A percentile compares a stretch with the other conserved stretches of the same genome.
phyloP scores from a whole-genome alignment of 2,888 invertebrate species.

The Trissonchulus latispiculum region DNA sequence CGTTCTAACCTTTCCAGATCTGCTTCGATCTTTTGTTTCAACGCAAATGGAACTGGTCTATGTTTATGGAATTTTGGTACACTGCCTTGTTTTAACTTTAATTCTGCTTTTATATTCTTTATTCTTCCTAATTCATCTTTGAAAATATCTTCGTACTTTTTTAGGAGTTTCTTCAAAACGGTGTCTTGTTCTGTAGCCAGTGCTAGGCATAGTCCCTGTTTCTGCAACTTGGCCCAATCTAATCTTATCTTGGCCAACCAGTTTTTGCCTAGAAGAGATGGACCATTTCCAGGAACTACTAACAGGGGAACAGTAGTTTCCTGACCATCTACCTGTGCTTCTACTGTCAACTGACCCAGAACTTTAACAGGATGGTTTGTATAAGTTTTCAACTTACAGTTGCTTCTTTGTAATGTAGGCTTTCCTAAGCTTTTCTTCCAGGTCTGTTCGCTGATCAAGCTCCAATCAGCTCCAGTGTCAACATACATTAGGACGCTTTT shows the following conservation, averaged over 20 bases:
- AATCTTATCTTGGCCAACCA: not conserved
- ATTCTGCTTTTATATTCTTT: not conserved
- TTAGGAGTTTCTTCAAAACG: not conserved
- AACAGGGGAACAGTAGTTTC: not conserved
- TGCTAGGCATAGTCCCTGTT: too few species aligned
- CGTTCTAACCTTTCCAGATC: not conserved
- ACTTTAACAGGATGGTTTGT: not conserved
- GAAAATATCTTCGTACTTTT: not conserved
- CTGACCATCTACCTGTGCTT: not conserved
- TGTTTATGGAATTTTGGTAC: not conserved
- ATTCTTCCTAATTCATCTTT: not conserved
- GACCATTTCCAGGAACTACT: not conserved
- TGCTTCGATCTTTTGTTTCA: not conserved
- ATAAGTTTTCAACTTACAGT: not conserved
- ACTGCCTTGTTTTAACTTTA: not conserved
- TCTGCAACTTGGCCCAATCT: not conserved
- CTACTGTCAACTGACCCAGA: not conserved
- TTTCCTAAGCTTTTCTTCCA: not conserved
- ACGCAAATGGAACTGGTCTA: not conserved
- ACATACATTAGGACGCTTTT: not conserved
- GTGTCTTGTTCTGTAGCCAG: not conserved
- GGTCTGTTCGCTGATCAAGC: not conserved
- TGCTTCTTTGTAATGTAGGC: not conserved
- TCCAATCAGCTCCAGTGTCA: not conserved
- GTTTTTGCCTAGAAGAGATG: not conserved